Base-by-base conservation (phyloP, 1,140 invertebrate genomes). In the Drosophila seguyi region DNA sequence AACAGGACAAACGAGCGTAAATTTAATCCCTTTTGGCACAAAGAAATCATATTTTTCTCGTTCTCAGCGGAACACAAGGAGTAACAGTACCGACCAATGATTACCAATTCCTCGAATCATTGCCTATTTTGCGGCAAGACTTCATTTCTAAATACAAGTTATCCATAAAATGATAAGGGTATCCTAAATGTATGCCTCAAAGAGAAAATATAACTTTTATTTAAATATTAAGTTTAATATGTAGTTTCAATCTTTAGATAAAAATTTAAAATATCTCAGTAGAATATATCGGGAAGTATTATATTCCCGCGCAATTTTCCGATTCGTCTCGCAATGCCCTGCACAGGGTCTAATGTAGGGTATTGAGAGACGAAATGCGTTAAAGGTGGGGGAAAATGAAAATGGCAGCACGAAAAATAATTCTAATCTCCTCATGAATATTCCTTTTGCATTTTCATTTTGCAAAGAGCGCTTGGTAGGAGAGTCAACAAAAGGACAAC, bases 391-490 rank as follows among this genome's bases (percentile, higher is more conserved):
- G 78, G 56, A 75, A 84, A 91, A 87, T 79, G 83, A 91, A 91
- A 91, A 91, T 88, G 90, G 91, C 82, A 90, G 90, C 63, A 86
- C 72, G 81, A 87, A 91, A 91, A 91, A 92, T 88, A 92, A 92
- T 92, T 92, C 86, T 91, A 92, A 92, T 92, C 90, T 92, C 63
- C 91, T 92, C 91, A 92, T 92, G 90, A 92, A 92, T 92, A 92
- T 92, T 92, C 91, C 85, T 78, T 92, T 84, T 81, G 69, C 85
- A 88, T 88, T 88, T 88, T 88, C 87, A 91, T 86, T 91, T 90
- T 71, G 79, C 74, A 81, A 81, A 91, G 81, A 91, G 78, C 72
- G 78, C 50, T 63, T 48, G 63, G 44, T 39, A 71, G 69, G 42
- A 77, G 79, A 60, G 81, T 80, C 80, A 91, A 76, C 82, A 87